Evolutionary conservation across 37 sponge, comb jelly and placozoan genomes (phyloP), one percentile per base, ranked within the genome.

Genomic region (Spongilla lacustris): DNA sequence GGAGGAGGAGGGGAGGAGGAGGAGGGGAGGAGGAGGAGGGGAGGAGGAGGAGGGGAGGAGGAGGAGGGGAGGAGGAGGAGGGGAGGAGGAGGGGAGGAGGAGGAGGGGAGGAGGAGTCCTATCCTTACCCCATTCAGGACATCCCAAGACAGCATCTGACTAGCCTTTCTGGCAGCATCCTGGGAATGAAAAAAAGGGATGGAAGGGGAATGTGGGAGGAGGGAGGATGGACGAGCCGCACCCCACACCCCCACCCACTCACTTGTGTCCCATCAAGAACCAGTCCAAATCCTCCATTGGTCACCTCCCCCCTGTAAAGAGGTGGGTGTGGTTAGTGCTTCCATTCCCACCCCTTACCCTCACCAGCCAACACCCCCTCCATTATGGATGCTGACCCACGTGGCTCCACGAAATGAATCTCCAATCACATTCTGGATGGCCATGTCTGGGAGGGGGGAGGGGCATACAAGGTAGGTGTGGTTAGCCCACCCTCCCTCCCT

Each of bases 281-380:
- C 49, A 98, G 83, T 29, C 99, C 99, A 91, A 98, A 98, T 10
- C 99, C 99, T 46, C 99, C 99, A 89, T 98, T 98, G 68, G 95
- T 91, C 34, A 98, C 99, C 78, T 98, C 97, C 34, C 95, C 95
- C 94, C 94, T 96, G 71, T 30, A 77, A 8, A 23, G 24, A 77
- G 0, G 84, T 3, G 19, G 26, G 25, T 2, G 58, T 2, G 72
- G 22, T 12, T 17, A 19, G 71, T 19, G 17, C 74, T 14, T 13
- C 78, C 27, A 50, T 21, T 23, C n/a, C n/a, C 4, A 86, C 71
- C 26, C 24, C 27, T 41, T 2, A 13, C 35, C 35, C 98, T 67
- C 77, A 95, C 97, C 99, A 98, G 24, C 99, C 99, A 4, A 97
- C 97, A 66, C 99, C 99, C n/a, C 99, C 99, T 50, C 99, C 99